These are phyloP conservation scores for Ostrea edulis DNA, from an alignment of 1,140 invertebrate species.

Conservation along the genomic window DNA sequence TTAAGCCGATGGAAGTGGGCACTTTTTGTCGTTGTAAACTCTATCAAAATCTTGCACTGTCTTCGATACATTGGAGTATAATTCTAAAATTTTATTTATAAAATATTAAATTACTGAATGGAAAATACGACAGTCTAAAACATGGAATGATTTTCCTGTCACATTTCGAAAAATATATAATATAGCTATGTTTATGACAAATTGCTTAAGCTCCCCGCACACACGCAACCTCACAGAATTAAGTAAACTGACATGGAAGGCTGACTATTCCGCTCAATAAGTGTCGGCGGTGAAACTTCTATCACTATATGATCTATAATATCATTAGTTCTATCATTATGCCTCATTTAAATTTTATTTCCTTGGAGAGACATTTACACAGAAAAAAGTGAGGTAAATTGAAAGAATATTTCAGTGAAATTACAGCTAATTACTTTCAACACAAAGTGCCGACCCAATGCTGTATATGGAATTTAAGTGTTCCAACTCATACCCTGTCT, in stretches of 20 bases:
- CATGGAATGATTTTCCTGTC: background rate
- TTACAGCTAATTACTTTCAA: constrained; percentile 27
- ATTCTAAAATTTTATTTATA: background rate
- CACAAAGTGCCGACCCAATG: constrained; percentile 21
- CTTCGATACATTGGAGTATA: background rate
- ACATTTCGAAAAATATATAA: background rate
- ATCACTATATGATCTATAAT: constrained; percentile 28
- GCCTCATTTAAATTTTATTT: constrained; percentile 38
- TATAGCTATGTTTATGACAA: background rate
- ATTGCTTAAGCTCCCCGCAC: background rate
- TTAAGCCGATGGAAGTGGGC: too few species aligned
- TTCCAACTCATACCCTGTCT: background rate
- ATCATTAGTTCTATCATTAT: constrained; percentile 25
- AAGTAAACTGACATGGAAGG: background rate
- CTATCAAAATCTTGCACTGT: background rate
- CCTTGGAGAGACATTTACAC: constrained; percentile 30
- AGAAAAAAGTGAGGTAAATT: constrained; percentile 25
- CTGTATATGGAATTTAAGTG: constrained; percentile 2
- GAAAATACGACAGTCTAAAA: background rate
- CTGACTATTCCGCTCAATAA: background rate
- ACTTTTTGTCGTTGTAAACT: too few species aligned
- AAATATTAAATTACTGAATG: background rate
- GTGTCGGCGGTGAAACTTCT: background rate
- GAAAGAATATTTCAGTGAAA: constrained; percentile 30
- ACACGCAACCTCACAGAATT: background rate